Evolutionary conservation across 2,113 vertebrate genomes (phyloP), one percentile per base, ranked within the genome.

Genomic region (Myiozetetes cayanensis): DNA sequence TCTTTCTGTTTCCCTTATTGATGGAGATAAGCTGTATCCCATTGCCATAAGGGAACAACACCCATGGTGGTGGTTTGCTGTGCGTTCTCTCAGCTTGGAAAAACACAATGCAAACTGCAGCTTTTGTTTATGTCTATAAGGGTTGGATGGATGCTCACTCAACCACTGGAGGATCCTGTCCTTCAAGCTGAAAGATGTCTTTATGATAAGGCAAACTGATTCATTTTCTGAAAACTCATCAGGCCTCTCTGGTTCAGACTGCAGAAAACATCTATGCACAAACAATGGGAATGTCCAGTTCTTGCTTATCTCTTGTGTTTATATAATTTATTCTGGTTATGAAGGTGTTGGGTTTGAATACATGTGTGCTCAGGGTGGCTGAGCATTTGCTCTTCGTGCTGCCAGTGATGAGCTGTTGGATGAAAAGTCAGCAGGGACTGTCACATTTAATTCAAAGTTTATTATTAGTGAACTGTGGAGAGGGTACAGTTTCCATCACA

Each of bases 41-140:
- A 4, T 27, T 93, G 31, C 27, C 78, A 67, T 13, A 5, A 11
- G 21, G 52, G 47, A 87, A 39, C 9, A 49, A 41, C 35, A 46
- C 23, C 24, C 43, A 10, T 0, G 2, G 6, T 22, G 28, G 35
- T 68, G 12, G 1, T 79, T 79, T 2, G 3, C 53, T 55, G 6
- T 8, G 28, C 0, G 0, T 58, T 59, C 56, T 86, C 65, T 80
- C 30, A 55, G 39, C 30, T 62, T 88, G 23, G 73, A 65, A 22
- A 14, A 63, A 59, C 27, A 71, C 0, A 2, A 9, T 61, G 37
- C 30, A 59, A 37, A 24, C 24, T 50, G 43, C 23, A 74, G 50
- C 63, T 80, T 94, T 77, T 77, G 24, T 53, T 79, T 63, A 8
- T 8, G 12, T n/a, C 46, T 18, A 0, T 31, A 53, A 53, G n/a